These are phyloP conservation scores for Poecile montanus DNA, from an alignment of 2,797 vertebrate species.

Conservation along the genomic window DNA sequence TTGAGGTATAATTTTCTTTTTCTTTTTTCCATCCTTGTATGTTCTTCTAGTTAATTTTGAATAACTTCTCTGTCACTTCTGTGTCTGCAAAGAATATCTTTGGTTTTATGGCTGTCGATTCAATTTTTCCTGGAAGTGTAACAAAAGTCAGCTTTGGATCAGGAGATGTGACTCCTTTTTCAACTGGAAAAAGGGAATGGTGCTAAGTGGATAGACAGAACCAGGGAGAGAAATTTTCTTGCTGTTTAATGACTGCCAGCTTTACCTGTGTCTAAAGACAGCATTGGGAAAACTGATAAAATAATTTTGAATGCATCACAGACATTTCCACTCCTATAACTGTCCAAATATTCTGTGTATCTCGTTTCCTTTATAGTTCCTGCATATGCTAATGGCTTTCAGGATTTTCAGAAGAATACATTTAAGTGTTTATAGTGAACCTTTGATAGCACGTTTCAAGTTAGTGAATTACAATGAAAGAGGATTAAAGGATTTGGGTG, in stretches of 20 bases:
- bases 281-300: neutral
- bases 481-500: neutral
- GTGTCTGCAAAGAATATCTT: neutral
- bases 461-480: neutral
- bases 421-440: neutral
- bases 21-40: neutral
- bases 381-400: neutral
- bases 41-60: neutral
- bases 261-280: neutral
- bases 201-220: neutral
- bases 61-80: neutral
- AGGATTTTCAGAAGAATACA: neutral
- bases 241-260: neutral
- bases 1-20: neutral
- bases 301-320: neutral
- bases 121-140: neutral
- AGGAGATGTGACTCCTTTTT: neutral
- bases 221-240: neutral
- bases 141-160: neutral
- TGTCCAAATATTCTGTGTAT: neutral
- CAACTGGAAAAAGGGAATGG: neutral
- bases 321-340: neutral
- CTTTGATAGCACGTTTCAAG: neutral
- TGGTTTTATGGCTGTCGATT: neutral
- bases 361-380: neutral